Evolutionary conservation across 2,113 vertebrate genomes (phyloP).

Genomic region (Lophura nycthemera): DNA sequence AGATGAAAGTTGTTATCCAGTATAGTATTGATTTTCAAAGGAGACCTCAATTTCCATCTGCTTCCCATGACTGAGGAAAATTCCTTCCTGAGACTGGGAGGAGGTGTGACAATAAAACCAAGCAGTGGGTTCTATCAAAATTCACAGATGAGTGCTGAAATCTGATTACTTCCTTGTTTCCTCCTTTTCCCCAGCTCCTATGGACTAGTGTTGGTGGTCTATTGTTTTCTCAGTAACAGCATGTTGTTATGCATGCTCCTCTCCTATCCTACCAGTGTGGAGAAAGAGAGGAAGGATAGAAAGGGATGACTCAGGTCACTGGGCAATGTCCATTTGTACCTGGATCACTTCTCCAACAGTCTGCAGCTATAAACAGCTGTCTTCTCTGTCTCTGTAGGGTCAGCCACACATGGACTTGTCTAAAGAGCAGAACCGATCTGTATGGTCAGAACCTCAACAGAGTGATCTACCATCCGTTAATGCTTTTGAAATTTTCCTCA

Average conservation of each 20-base stretch:
- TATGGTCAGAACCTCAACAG: not conserved
- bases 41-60: not conserved
- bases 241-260: not conserved
- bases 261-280: not conserved
- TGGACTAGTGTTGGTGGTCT: not conserved
- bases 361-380: not conserved
- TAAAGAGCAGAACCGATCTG: not conserved
- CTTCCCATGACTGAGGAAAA: not conserved
- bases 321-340: not conserved
- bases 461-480: not conserved
- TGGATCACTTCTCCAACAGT: not conserved
- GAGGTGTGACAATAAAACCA: fast-evolving
- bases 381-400: not conserved
- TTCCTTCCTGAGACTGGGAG: not conserved
- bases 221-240: not conserved
- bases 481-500: not conserved
- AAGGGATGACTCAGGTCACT: not conserved
- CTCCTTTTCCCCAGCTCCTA: not conserved
- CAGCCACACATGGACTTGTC: not conserved
- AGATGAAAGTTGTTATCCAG: not conserved
- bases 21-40: not conserved
- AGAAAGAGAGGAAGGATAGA: fast-evolving
- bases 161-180: fast-evolving
- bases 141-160: not conserved
- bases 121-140: not conserved